Evolutionary conservation across 2,888 invertebrate species (phyloP).

Genomic region (Pteria penguin): DNA sequence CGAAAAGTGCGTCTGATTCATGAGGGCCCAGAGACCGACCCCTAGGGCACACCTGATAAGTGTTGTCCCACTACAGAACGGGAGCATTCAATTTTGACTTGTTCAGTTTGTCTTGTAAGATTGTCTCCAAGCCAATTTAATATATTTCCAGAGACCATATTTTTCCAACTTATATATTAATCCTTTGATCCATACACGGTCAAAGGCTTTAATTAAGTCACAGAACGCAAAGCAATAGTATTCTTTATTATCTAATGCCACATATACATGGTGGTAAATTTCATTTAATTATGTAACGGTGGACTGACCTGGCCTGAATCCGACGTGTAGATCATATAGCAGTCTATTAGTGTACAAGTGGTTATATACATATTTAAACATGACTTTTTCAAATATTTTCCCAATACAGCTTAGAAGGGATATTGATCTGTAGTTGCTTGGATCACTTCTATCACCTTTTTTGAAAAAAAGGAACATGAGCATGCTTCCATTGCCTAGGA

Average conservation of each 20-base stretch:
- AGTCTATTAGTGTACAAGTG: slow-evolving; percentile 14
- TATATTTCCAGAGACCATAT: no score
- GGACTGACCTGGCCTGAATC: slow-evolving; percentile 39
- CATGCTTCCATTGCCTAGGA: slow-evolving; percentile 29
- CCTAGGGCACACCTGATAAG: no score
- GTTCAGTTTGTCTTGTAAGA: no score
- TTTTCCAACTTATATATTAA: slow-evolving; percentile 40
- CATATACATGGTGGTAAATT: slow-evolving; percentile 37
- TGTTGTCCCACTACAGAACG: no score
- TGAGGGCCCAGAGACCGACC: no score
- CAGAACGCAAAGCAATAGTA: slow-evolving; percentile 40
- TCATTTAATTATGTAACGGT: slow-evolving; percentile 41
- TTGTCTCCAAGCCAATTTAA: no score
- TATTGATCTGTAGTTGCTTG: slow-evolving; percentile 35
- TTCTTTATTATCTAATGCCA: slow-evolving; percentile 26
- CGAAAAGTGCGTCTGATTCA: no score
- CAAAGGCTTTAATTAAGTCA: slow-evolving; percentile 48
- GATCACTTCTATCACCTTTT: slow-evolving; percentile 13
- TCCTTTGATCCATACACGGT: slow-evolving; percentile 43
- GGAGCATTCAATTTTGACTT: no score
- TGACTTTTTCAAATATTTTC: slow-evolving; percentile 40
- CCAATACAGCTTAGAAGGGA: slow-evolving; percentile 36
- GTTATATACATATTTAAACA: slow-evolving; percentile 40
- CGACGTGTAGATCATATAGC: slow-evolving; percentile 36
- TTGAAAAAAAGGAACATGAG: slow-evolving; percentile 39